Base-by-base conservation (phyloP, 1,140 invertebrate genomes). In the Trypoxylus dichotomus region DNA sequence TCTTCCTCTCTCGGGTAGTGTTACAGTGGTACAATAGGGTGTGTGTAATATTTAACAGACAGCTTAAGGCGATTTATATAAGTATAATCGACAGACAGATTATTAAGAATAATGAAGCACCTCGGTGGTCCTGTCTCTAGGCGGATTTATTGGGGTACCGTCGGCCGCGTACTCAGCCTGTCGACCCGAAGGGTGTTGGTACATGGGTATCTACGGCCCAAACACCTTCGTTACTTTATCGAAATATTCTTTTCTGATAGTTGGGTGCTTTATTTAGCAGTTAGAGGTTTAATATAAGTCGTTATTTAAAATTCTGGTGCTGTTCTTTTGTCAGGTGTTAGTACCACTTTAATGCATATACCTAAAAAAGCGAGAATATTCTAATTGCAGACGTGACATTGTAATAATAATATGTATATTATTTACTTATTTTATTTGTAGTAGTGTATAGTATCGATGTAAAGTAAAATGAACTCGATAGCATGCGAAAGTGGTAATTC, bases 51-150 rank as follows among this genome's bases (percentile, higher is more conserved):
- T 41, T 42, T 78, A 37, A 76, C 63, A 76, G 73, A 79, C 78
- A 43, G 75, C 76, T 72, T 25, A 54, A 63, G 60, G 58, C 41
- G 76, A 43, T 73, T 76, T 24, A 68, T 21, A 29, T 68, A 68
- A 24, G 24, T 68, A 24, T 68, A 68, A 80, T 76, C 77, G 75
- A 82, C 78, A 78, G 80, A 79, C 79, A 80, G 78, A 83, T 78
- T 81, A 77, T 76, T 79, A 68, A 78, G 74, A 82, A 74, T 81
- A 77, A 73, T 79, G 82, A 80, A 83, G 89, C 89, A 90, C 89
- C 89, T 90, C 89, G 86, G 88, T 87, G 84, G 87, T 87, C 87
- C 89, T 86, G 88, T 90, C 88, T 86, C 87, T 85, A 80, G 84
- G 82, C 81, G 84, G 84, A 78, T 80, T 83, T 77, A 84, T 87